These are phyloP conservation scores for Gopherus flavomarginatus DNA, from an alignment of 2,113 vertebrate species.

Conservation along the genomic window DNA sequence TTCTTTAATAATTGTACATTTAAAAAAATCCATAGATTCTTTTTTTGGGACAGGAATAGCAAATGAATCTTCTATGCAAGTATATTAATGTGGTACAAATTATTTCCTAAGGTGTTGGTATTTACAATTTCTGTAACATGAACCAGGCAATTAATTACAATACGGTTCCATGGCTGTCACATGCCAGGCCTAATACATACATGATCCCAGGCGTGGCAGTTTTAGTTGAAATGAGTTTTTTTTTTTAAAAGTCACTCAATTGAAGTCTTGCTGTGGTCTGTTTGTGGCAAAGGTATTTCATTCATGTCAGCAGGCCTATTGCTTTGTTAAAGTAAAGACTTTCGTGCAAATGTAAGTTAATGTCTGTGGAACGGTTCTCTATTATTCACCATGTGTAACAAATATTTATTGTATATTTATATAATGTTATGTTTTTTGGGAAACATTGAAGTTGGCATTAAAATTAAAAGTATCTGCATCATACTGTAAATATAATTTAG, in stretches of 20 bases:
- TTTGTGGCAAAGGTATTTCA: slow-evolving; percentile 83
- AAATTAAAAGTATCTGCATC: slow-evolving; percentile 85
- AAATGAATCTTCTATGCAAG: not conserved
- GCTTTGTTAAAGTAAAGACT: slow-evolving; percentile 84
- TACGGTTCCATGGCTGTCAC: slow-evolving; percentile 37
- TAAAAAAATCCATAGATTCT: not conserved
- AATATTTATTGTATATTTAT: slow-evolving; percentile 92
- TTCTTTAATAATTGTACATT: not conserved
- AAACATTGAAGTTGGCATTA: slow-evolving; percentile 85
- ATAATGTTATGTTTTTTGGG: slow-evolving; percentile 84
- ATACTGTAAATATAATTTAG: slow-evolving; percentile 87
- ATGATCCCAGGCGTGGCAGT: slow-evolving; percentile 65
- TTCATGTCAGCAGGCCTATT: slow-evolving; percentile 85
- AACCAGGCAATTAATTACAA: not conserved
- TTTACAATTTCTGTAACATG: not conserved
- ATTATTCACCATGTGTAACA: slow-evolving; percentile 88
- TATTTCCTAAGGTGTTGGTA: not conserved
- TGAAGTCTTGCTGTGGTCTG: slow-evolving; percentile 83
- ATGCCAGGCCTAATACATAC: slow-evolving; percentile 8
- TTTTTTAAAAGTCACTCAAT: slow-evolving; percentile 64
- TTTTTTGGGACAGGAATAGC: not conserved
- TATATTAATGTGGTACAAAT: not conserved
- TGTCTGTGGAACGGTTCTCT: slow-evolving; percentile 88
- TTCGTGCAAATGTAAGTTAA: slow-evolving; percentile 85
- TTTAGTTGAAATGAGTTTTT: slow-evolving; percentile 56